These are phyloP conservation scores for Dascillus cervinus DNA, from an alignment of 2,888 invertebrate genomes.

Conservation along the genomic window DNA sequence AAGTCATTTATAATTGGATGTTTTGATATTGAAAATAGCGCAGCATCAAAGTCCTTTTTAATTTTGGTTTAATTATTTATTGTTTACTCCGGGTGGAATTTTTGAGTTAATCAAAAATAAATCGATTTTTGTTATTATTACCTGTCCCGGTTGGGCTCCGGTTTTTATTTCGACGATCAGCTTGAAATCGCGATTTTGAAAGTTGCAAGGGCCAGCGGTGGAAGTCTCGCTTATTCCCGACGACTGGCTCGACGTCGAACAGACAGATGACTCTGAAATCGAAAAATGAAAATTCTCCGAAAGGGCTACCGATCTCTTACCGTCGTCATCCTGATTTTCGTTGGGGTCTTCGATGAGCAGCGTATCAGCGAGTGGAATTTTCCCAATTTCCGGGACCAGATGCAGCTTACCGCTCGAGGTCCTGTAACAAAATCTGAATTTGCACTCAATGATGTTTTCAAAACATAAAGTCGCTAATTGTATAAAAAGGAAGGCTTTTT, in stretches of 20 bases:
- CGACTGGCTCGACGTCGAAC: constrained; percentile 49
- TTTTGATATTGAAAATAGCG: too few relatives aligned
- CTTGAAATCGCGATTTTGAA: constrained; percentile 64
- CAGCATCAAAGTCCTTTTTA: too few relatives aligned
- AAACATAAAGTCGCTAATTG: background rate
- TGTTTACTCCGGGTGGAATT: constrained; percentile 2
- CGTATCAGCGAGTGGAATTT: constrained; percentile 76
- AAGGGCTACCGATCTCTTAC: constrained; percentile 33
- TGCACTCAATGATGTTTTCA: constrained; percentile 3
- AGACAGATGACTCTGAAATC: constrained; percentile 45
- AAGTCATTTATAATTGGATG: too few relatives aligned
- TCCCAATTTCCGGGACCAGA: constrained; percentile 72
- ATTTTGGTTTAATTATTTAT: too few relatives aligned
- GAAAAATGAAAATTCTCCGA: constrained; percentile 1
- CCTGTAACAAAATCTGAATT: constrained; percentile 30
- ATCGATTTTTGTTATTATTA: constrained; percentile 11
- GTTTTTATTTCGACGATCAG: constrained; percentile 60
- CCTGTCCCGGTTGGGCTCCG: constrained; percentile 31
- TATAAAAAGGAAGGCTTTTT: too few relatives aligned
- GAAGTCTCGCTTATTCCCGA: constrained; percentile 46
- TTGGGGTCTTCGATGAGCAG: constrained; percentile 79
- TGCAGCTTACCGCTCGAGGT: constrained; percentile 81
- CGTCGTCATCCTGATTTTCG: constrained; percentile 62
- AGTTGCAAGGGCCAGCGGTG: constrained; percentile 28
- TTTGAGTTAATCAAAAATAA: constrained; percentile 3